phyloP scores from a whole-genome alignment of 2,888 invertebrate genomes.

The Arctia plantaginis region DNA sequence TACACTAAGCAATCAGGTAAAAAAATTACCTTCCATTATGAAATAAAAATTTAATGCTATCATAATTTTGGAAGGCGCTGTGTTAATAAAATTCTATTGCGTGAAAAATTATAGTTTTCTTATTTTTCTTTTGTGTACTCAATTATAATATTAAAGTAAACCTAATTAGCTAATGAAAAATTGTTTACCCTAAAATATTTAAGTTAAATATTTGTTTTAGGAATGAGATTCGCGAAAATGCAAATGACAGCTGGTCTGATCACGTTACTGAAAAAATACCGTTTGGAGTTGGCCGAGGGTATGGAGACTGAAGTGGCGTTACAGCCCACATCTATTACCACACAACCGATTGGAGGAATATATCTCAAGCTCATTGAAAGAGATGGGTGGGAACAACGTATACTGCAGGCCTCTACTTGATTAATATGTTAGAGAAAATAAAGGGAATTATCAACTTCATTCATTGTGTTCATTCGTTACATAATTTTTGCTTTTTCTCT shows the following conservation, averaged over 20 bases:
- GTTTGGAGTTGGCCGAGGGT: conserved; percentile 51
- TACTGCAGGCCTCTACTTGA: conserved; percentile 10
- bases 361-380: conserved; percentile 34
- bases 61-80: neutral
- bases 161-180: neutral
- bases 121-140: too few species aligned
- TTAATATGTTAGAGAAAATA: neutral
- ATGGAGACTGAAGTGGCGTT: conserved; percentile 40
- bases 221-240: conserved; percentile 64
- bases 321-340: conserved; percentile 28
- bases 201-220: conserved; percentile 22
- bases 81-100: too few species aligned
- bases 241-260: conserved; percentile 62
- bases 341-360: conserved; percentile 33
- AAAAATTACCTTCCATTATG: too few species aligned
- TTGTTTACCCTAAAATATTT: neutral
- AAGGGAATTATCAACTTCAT: neutral
- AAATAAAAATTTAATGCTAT: too few species aligned
- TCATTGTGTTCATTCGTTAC: neutral
- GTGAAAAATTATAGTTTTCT: too few species aligned
- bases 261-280: conserved; percentile 60
- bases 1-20: too few species aligned
- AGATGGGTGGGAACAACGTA: conserved; percentile 48
- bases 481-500: neutral
- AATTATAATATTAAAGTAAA: too few species aligned